A percentile compares a stretch with the other conserved stretches of the same genome.
These are phyloP conservation scores for Dipodomys stephensi DNA, from an alignment of 2,113 vertebrate species.

Conservation along the genomic window DNA sequence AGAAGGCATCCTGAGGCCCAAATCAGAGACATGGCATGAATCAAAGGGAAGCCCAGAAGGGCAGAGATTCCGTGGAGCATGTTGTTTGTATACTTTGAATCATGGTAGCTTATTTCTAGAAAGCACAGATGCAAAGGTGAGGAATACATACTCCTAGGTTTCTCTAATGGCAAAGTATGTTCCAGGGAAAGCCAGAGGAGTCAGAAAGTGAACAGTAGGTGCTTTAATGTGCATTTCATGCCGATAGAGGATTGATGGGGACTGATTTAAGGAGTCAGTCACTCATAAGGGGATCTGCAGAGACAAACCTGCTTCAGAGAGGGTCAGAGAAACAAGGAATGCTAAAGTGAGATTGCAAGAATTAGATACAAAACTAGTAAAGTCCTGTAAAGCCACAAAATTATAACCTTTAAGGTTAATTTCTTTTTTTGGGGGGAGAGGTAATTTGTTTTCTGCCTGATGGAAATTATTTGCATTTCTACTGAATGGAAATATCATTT, in stretches of 20 bases:
- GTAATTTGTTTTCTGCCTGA: neutral
- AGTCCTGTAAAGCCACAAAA: neutral
- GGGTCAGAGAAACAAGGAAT: neutral
- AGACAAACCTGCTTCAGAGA: neutral
- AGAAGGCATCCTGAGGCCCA: neutral
- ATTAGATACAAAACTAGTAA: neutral
- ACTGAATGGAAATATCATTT: constrained; percentile 49
- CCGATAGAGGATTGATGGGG: neutral
- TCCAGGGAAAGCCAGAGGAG: neutral
- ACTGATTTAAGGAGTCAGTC: too few species aligned
- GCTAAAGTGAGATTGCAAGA: neutral
- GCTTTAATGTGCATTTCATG: neutral
- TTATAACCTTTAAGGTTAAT: neutral
- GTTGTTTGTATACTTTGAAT: neutral
- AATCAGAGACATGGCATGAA: neutral
- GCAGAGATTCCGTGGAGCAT: neutral
- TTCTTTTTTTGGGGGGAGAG: neutral
- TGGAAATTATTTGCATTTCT: constrained; percentile 59
- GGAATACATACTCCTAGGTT: neutral
- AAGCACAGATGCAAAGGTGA: neutral
- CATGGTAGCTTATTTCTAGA: neutral
- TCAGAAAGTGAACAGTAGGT: neutral
- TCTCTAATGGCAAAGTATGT: neutral
- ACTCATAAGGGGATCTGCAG: neutral
- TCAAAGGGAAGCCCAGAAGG: neutral